Evolutionary conservation across 2,797 vertebrate species (phyloP).

Genomic region (Parauchenoglanis punctatus): DNA sequence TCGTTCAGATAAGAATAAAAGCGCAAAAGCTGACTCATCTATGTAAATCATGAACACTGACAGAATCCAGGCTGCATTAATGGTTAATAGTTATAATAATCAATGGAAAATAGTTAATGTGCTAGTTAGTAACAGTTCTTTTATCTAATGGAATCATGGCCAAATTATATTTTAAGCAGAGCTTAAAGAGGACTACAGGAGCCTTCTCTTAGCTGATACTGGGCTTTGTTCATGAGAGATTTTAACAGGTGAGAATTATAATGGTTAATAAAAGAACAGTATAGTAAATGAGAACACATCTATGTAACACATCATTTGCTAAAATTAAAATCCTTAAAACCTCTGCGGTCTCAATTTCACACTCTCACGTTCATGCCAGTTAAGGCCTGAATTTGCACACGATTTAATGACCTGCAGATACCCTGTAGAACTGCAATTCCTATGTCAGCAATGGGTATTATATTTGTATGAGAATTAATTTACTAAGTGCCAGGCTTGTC

Average conservation of each 20-base stretch:
- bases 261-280: neutral
- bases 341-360: neutral
- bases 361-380: neutral
- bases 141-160: neutral
- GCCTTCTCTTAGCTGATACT: neutral
- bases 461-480: slow-evolving; percentile 55
- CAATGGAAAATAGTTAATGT: neutral
- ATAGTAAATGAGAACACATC: too few species aligned
- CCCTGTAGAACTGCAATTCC: neutral
- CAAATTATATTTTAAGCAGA: neutral
- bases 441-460: neutral
- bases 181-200: neutral
- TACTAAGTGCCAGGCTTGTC: slow-evolving; percentile 88
- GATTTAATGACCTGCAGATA: neutral
- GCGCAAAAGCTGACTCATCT: neutral
- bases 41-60: neutral
- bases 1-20: neutral
- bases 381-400: neutral
- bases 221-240: neutral
- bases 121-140: neutral
- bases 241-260: neutral
- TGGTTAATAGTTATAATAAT: too few species aligned
- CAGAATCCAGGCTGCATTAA: neutral
- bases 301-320: neutral
- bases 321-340: neutral